A percentile compares a stretch with the other conserved stretches of the same genome.
Evolutionary conservation across 2,888 invertebrate species (phyloP).

Genomic region (Erebia ligea): DNA sequence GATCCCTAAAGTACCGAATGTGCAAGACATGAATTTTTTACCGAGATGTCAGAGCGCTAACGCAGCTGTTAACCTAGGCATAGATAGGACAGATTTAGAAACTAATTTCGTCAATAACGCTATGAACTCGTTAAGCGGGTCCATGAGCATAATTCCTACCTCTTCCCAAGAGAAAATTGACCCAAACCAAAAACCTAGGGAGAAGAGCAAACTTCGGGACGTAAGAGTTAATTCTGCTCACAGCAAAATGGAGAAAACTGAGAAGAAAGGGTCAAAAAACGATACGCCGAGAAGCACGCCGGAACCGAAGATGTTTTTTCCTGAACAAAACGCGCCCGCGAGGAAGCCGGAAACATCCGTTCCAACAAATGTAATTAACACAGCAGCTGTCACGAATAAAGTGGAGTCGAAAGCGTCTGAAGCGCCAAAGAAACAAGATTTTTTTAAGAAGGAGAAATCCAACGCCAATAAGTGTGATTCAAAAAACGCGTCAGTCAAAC

Average conservation of each 20-base stretch:
- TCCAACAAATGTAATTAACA: conserved; percentile 76
- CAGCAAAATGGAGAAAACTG: conserved; percentile 73
- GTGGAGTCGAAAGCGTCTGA: conserved; percentile 68
- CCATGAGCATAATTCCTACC: conserved; percentile 65
- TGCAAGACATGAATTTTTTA: conserved; percentile 71
- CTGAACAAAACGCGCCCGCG: conserved; percentile 62
- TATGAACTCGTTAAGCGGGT: conserved; percentile 60
- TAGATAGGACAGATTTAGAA: conserved; percentile 70
- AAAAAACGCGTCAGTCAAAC: conserved; percentile 69
- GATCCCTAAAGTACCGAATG: conserved; percentile 73
- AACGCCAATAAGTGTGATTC: conserved; percentile 65
- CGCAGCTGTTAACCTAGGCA: conserved; percentile 68
- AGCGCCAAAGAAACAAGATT: conserved; percentile 77
- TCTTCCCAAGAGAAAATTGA: conserved; percentile 66
- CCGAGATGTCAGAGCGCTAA: conserved; percentile 78
- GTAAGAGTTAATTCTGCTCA: conserved; percentile 79
- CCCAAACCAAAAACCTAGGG: conserved; percentile 67
- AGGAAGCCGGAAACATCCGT: conserved; percentile 76
- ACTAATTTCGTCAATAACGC: conserved; percentile 57
- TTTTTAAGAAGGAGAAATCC: conserved; percentile 79
- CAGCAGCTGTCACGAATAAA: conserved; percentile 64
- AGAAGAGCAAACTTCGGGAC: conserved; percentile 75
- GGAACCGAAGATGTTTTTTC: conserved; percentile 78
- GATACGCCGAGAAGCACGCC: conserved; percentile 72
- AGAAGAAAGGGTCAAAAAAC: conserved; percentile 68